Evolutionary conservation across 2,888 invertebrate genomes (phyloP), one percentile per base, ranked within the genome.

Genomic region (Alviniconcha strummeri): DNA sequence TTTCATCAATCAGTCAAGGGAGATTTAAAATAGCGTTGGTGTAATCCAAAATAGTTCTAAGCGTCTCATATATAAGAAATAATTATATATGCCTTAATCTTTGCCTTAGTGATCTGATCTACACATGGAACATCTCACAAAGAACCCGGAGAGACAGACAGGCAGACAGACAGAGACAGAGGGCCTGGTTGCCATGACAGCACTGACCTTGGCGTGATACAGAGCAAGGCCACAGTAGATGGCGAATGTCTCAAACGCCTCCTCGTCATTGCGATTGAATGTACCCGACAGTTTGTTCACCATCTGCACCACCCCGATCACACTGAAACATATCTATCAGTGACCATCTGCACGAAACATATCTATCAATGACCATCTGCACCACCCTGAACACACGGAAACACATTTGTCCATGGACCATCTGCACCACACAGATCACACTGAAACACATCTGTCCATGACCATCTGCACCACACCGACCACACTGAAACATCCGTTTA

Each of bases 401-500:
- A 88, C 36, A 82, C 54, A 13, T 13, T 4, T 36, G 3, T 36
- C 36, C 0, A 36, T 36, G 36, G 36, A 97, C 97, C 97, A 97
- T 97, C 94, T 97, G 97, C 0, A 97, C 97, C 0, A 97, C 97
- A 2, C 97, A 97, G 85, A 97, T 97, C 11, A 97, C 95, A 85
- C 95, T 95, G 90, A 80, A 92, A 88, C 36, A 82, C 54, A 13
- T 13, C 60, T 36, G 3, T 36, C 36, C 0, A 3, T 36, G 36
- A 97, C 97, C 97, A 97, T 97, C 94, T 97, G 97, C 0, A 97
- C 97, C 0, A 97, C 97, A 2, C 97, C 97, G 85, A 97, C 97
- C 11, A 97, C 95, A 85, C 95, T 95, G 90, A 80, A 92, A 88
- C 36, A n/a, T n/a, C n/a, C n/a, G n/a, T n/a, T n/a, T n/a, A n/a